Evolutionary conservation across 2,797 vertebrate genomes (phyloP), one percentile per base, ranked within the genome.

Genomic region (Pelochelys cantorii): DNA sequence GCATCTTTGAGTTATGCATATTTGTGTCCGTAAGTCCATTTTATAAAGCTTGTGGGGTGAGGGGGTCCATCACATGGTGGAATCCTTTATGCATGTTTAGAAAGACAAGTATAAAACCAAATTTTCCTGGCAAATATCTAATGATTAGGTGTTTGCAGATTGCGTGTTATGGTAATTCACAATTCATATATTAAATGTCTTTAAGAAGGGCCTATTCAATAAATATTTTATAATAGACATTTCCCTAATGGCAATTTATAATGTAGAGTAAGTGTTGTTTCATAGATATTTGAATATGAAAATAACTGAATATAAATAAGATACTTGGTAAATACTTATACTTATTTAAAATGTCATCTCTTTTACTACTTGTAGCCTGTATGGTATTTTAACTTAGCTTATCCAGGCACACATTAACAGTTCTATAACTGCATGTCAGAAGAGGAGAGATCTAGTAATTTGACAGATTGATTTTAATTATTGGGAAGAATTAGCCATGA

Each of bases 341-440:
- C 75, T 94, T 90, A 37, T 53, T 74, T 94, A 83, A 83, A 92
- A 53, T 92, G 85, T 81, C 55, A 86, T 79, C 57, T 90, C 89
- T 7, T n/a, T 60, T 81, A 91, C 79, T 57, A 91, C 89, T 84
- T 94, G 14, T 55, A 56, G 12, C 82, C 52, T 34, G 71, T 81
- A 27, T 94, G 71, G 75, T 83, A 82, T 85, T 79, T 85, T 94
- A 83, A 55, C 84, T 92, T 93, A 79, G 89, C 89, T 79, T 74
- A 87, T 91, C 81, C 81, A 71, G 56, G 37, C 25, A 37, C 83
- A 85, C 92, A 85, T 92, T 86, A 85, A 95, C 84, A 89, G 60
- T 90, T 80, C 25, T 83, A 57, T 88, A 87, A 75, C 42, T 13
- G 0, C 86, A 79, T 92, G 52, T 84, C 74, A 91, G 91, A 37